Conservation (phyloP, 1,140 invertebrate species). For the Ceratosolen fusciceps region DNA sequence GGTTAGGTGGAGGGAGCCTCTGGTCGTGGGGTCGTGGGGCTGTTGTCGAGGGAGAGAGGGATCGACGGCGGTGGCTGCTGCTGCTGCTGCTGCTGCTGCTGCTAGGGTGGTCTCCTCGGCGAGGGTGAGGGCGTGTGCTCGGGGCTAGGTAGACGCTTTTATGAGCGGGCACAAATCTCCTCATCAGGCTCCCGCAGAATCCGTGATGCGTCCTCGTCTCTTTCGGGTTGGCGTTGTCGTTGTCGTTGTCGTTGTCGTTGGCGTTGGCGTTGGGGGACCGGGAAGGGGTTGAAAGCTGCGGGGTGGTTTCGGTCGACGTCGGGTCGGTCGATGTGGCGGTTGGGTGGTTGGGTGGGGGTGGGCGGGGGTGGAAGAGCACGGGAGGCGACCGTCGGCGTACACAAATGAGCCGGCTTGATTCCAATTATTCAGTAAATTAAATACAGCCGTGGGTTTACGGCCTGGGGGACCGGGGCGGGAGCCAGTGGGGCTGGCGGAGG, state of each 20-base stretch:
- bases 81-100: no score
- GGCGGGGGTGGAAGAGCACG: slow-evolving; percentile 10
- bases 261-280: no score
- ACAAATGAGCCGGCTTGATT: slow-evolving; percentile 72
- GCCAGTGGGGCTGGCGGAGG: no score
- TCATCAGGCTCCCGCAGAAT: slow-evolving; percentile 67
- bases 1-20: background rate
- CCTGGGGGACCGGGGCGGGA: slow-evolving; percentile 29
- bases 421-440: slow-evolving; percentile 73
- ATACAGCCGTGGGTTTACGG: slow-evolving; percentile 65
- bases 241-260: no score
- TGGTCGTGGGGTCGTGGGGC: background rate
- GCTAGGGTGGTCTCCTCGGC: slow-evolving; percentile 38
- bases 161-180: slow-evolving; percentile 69
- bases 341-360: slow-evolving; percentile 23
- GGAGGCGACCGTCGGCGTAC: slow-evolving; percentile 26
- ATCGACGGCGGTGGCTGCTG: slow-evolving; percentile 32
- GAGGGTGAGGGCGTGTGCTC: slow-evolving; percentile 50
- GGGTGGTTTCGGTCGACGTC: background rate
- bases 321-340: slow-evolving; percentile 33
- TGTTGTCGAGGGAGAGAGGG: slow-evolving; percentile 45
- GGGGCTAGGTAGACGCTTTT: slow-evolving; percentile 62
- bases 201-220: slow-evolving; percentile 41
- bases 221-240: no score
- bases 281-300: no score